Conservation (phyloP, 2,113 vertebrate species). For the Centropus unirufus region DNA sequence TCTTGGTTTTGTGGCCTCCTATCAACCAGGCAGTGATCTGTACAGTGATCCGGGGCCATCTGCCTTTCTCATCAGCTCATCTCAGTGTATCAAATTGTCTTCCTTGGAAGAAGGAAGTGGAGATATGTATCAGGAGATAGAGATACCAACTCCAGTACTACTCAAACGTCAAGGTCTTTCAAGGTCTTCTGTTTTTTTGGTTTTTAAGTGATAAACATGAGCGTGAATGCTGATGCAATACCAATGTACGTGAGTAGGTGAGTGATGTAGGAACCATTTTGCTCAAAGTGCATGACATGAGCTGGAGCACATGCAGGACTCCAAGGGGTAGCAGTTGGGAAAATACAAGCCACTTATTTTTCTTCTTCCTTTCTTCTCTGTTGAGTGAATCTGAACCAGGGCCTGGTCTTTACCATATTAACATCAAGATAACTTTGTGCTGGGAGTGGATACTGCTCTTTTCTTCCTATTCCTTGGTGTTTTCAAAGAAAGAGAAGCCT, state of each 20-base stretch:
- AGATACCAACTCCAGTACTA: not conserved
- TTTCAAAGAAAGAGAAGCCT: conserved; percentile 10
- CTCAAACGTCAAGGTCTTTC: conserved; percentile 41
- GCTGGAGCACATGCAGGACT: not conserved
- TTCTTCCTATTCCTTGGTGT: not conserved
- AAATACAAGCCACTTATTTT: not conserved
- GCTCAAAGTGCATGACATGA: not conserved
- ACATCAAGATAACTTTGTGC: conserved; percentile 29
- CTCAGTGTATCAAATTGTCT: conserved; percentile 14
- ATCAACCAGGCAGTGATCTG: not conserved
- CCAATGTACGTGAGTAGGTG: not conserved
- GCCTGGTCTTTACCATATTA: not conserved
- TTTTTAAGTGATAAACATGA: not conserved
- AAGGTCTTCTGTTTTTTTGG: not conserved
- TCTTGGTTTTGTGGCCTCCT: not conserved
- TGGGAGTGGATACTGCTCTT: conserved; percentile 13
- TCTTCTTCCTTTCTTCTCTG: not conserved
- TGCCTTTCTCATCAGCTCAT: not conserved
- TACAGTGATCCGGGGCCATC: not conserved
- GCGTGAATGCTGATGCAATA: not conserved
- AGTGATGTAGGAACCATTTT: not conserved
- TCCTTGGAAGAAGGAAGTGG: not conserved
- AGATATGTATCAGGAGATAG: not conserved
- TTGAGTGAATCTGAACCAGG: not conserved
- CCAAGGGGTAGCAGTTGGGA: not conserved